Percentiles rank a stretch among this genome's conserved stretches.
Evolutionary conservation across 2,113 vertebrate genomes (phyloP).

Genomic region (Callocephalon fimbriatum): DNA sequence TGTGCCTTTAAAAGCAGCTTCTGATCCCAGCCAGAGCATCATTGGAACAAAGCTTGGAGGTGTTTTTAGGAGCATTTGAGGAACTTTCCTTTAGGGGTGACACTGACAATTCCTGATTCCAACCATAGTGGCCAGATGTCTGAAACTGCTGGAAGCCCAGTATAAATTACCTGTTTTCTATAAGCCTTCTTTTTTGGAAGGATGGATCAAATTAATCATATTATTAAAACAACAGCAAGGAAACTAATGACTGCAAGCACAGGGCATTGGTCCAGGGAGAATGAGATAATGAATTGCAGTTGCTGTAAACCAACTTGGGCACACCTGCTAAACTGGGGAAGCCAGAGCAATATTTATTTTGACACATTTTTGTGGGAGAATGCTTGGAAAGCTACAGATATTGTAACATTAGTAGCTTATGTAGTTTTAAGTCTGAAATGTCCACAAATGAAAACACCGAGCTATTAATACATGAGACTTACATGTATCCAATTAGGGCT

Average conservation of each 20-base stretch:
- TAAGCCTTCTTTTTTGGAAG: background rate
- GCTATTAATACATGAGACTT: background rate
- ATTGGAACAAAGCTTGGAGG: background rate
- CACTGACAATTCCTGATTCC: background rate
- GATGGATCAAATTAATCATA: conserved; percentile 7
- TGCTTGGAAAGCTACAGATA: background rate
- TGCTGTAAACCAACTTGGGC: background rate
- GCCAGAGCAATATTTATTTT: conserved; percentile 42
- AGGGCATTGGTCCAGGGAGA: background rate
- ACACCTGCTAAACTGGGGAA: conserved; percentile 20
- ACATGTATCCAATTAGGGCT: background rate
- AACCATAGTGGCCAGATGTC: background rate
- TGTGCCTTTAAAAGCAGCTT: background rate
- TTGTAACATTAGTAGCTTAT: background rate
- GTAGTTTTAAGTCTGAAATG: background rate
- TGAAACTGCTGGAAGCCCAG: background rate
- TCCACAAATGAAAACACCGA: background rate
- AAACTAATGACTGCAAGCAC: background rate
- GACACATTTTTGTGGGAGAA: conserved; percentile 22
- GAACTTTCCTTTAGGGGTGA: background rate
- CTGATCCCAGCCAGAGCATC: background rate
- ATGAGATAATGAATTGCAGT: conserved; percentile 13
- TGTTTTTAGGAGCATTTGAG: background rate
- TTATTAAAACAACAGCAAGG: background rate
- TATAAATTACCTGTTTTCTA: background rate